These are phyloP conservation scores for Brenthis daphne DNA, from an alignment of 2,888 invertebrate genomes.

Conservation along the genomic window DNA sequence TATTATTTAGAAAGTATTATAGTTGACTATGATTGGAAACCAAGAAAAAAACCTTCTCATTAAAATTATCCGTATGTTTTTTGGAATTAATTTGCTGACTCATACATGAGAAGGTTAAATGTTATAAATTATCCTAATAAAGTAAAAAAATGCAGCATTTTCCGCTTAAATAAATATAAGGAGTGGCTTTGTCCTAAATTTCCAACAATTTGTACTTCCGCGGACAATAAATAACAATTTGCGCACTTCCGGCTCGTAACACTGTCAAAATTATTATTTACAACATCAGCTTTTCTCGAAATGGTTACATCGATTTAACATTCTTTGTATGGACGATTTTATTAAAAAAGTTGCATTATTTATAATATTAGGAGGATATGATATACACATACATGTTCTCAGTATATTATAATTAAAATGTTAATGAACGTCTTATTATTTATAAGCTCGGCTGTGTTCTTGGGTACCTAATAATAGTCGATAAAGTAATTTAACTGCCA, in stretches of 20 bases:
- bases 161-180: slow-evolving; percentile 12
- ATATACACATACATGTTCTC: not conserved
- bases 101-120: too few relatives aligned
- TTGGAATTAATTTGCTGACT: too few relatives aligned
- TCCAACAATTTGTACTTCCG: slow-evolving; percentile 38
- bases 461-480: too few relatives aligned
- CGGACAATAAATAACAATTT: slow-evolving; percentile 44
- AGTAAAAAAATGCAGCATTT: too few relatives aligned
- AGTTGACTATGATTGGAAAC: too few relatives aligned
- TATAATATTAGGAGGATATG: not conserved
- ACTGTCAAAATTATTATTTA: slow-evolving; percentile 45
- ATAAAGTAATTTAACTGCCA: too few relatives aligned
- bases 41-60: slow-evolving; percentile 29
- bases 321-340: not conserved
- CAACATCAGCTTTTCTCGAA: slow-evolving; percentile 26
- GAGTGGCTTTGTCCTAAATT: slow-evolving; percentile 37
- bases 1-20: too few relatives aligned
- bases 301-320: slow-evolving; percentile 16
- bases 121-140: too few relatives aligned
- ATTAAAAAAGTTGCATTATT: not conserved
- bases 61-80: slow-evolving; percentile 47
- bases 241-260: slow-evolving; percentile 40
- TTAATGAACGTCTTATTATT: too few relatives aligned
- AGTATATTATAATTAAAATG: too few relatives aligned
- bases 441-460: too few relatives aligned